phyloP scores from a whole-genome alignment of 2,113 vertebrate genomes.

The Vanacampus margaritifer region DNA sequence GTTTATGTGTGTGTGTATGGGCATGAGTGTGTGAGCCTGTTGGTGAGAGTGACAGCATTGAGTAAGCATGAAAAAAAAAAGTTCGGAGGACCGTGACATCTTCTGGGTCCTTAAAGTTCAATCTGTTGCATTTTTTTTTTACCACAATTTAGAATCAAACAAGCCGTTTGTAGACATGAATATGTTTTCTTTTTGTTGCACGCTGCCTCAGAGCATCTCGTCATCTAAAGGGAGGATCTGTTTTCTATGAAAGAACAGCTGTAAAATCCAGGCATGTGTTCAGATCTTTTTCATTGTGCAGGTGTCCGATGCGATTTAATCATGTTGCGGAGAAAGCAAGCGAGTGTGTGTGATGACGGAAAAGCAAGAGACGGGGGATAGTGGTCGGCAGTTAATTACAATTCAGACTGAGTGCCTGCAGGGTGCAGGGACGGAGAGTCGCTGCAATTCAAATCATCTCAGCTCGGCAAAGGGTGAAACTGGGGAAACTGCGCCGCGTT shows the following conservation, averaged over 20 bases:
- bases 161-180: not conserved
- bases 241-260: slow-evolving; percentile 19
- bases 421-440: slow-evolving; percentile 31
- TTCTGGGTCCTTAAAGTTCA: not conserved
- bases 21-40: slow-evolving; percentile 1
- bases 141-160: not conserved
- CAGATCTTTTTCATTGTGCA: slow-evolving; percentile 17
- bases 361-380: slow-evolving; percentile 21
- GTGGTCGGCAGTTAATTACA: slow-evolving; percentile 54
- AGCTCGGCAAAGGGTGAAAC: slow-evolving; percentile 21
- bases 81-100: not conserved
- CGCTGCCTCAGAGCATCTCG: not conserved
- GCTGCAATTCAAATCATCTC: slow-evolving; percentile 47
- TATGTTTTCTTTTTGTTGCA: not conserved
- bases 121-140: not conserved
- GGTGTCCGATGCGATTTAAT: slow-evolving; percentile 19
- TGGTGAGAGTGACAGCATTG: slow-evolving; percentile 20
- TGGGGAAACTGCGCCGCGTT: slow-evolving; percentile 28
- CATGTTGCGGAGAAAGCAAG: slow-evolving; percentile 20
- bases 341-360: slow-evolving; percentile 13
- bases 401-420: slow-evolving; percentile 56
- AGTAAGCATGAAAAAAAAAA: slow-evolving; percentile 8
- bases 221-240: not conserved
- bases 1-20: slow-evolving; percentile 6
- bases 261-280: slow-evolving; percentile 7